Base-by-base conservation (phyloP, 2,888 invertebrate species). In the Nemotelus nigrinus region DNA sequence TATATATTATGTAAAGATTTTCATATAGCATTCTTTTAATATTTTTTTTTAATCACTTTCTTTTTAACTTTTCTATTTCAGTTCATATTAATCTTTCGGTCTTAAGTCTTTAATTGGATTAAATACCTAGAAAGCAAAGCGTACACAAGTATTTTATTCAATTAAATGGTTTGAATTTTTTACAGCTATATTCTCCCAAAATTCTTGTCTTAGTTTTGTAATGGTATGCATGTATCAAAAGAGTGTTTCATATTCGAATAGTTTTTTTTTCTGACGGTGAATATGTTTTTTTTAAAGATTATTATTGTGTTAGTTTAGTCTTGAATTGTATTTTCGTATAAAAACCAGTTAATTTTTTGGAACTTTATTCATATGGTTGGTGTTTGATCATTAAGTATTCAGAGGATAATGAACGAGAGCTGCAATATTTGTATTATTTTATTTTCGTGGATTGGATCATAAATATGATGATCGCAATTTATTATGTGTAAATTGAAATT, bases 111-210 rank as follows among this genome's bases (percentile, higher is more conserved):
- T 63, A 74, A 57, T 74, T 63, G 63, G 47, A 48, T 74, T 74
- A 74, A 71, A 70, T 48, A 60, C 74, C 74, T 74, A 60, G 60
- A 60, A 74, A 74, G 74, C 74, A 74, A 72, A 72, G 60, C 70
- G 70, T 70, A 70, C 67, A 67, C 50, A 67, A 48, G 47, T 70
- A 53, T 70, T 68, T 68, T 25, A 5, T 25, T 60, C 43, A 7
- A 25, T 60, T 8, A 50, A 7, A 6, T 10, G 43, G 48, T 68
- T 68, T 68, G 3, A 58, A 45, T 25, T 58, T 58, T 55, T 48
- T 63, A 41, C 41, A 58, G 2, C 39, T 50, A 41, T 50, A 50
- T 68, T 68, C 39, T 50, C 8, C 7, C 60, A 6, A 53, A 44
- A 55, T 68, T 48, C 25, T 70, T 55, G 55, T 71, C 43, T 0